Evolutionary conservation across 2,888 invertebrate species (phyloP), one percentile per base, ranked within the genome.

Genomic region (Campoplex capitator): DNA sequence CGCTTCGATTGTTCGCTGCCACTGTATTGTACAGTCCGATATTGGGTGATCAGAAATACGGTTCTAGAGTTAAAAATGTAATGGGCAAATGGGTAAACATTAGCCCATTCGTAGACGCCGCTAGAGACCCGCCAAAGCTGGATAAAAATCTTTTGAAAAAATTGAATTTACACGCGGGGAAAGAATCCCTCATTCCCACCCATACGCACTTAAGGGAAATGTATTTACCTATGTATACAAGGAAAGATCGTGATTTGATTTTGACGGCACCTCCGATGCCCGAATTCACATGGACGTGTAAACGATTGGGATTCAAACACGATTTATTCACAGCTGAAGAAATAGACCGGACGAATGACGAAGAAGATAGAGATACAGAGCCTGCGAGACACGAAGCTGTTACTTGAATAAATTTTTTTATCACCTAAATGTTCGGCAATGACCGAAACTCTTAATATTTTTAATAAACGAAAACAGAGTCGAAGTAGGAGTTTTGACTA

Each of bases 21-120:
- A 92, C 93, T 7, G 87, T 91, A 68, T 87, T 95, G 7, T 87
- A 91, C 13, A 91, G 92, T 81, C 95, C 95, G 23, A 87, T 95
- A 78, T 89, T 95, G 35, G 95, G 95, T 0, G 95, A 95, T 86
- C 93, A 93, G 78, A 84, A 93, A 42, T 93, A 92, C 79, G 93
- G 93, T 1, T 90, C 93, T 7, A 89, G 94, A 45, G 92, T 94
- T 11, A 92, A 92, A 32, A 90, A 92, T 62, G 80, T 95, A 0
- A 88, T 92, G 88, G 93, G 93, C 6, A 89, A 92, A 38, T 92
- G 92, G 83, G 48, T 94, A 18, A 90, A 90, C 35, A 88, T 94
- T 1, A 92, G 93, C 82, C 93, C 94, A 1, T 92, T 93, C 73
- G 91, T 93, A 51, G 88, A 91, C 1, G 83, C 88, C 0, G 88